Evolutionary conservation across 2,113 vertebrate species (phyloP), one percentile per base, ranked within the genome.

Genomic region (Ptilonorhynchus violaceus): DNA sequence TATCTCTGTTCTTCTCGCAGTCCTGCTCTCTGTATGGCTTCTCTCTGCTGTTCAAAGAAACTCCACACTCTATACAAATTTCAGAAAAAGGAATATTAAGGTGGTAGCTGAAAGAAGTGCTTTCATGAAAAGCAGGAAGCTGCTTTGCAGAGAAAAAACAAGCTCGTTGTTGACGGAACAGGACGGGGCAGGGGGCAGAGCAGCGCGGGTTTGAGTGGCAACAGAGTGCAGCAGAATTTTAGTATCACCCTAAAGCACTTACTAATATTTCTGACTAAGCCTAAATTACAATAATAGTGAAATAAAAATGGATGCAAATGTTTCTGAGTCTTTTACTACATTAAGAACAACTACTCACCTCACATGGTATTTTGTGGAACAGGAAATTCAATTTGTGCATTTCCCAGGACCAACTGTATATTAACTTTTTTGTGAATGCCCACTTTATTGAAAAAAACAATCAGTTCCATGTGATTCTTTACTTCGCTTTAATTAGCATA

Each of bases 41-140:
- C 95, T 97, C 94, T 96, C 85, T 66, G 88, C 81, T 85, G 39
- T 92, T 97, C 92, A 96, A 96, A 96, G 83, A 46, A 88, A 55
- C 88, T 92, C 89, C 72, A 93, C 83, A 92, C 70, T 93, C 91
- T 47, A 97, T 78, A 97, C 84, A 88, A 96, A 97, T 93, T 95
- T 94, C 70, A 96, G 85, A 94, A 96, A 97, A 96, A 91, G 62
- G 78, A 97, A 95, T 95, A 94, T 90, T 96, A 92, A 96, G 94
- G 93, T 97, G 73, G 81, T 95, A 88, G 85, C 62, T 96, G 92
- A 97, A 98, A 97, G 94, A 96, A 97, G 37, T 69, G 88, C 83
- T 97, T 96, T 97, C 96, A 92, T 89, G 91, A 96, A 96, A 97
- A 98, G 91, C 89, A 96, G 96, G 86, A 95, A 96, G 96, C 86